phyloP scores from a whole-genome alignment of 2,888 invertebrate genomes.

The Hemithea aestivaria region DNA sequence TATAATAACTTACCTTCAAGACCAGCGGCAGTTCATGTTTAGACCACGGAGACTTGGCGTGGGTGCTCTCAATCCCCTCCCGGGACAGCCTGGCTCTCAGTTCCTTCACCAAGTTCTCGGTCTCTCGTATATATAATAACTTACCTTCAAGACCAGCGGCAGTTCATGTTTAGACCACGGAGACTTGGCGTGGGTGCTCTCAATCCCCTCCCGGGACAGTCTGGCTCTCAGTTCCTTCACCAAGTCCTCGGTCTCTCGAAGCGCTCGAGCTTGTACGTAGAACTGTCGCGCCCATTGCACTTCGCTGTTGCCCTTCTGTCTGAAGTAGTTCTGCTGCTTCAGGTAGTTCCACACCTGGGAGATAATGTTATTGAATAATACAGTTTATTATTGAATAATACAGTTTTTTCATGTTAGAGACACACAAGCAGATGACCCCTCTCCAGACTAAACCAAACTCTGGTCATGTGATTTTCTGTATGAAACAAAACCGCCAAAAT shows the following conservation, averaged over 20 bases:
- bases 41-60: conserved; percentile 55
- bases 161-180: conserved; percentile 58
- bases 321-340: conserved; percentile 79
- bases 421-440: no score
- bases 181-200: conserved; percentile 56
- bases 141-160: conserved; percentile 57
- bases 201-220: conserved; percentile 80
- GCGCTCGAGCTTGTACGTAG: conserved; percentile 84
- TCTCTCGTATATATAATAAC: no score
- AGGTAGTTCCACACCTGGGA: conserved; percentile 86
- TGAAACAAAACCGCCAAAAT: no score
- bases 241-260: conserved; percentile 86
- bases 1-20: conserved; percentile 61
- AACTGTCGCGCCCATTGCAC: conserved; percentile 83
- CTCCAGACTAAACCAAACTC: no score
- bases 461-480: no score
- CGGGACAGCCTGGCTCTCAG: no score
- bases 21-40: conserved; percentile 50
- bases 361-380: no score
- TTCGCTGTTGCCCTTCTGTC: conserved; percentile 62
- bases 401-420: no score
- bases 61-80: conserved; percentile 79
- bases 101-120: no score
- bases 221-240: conserved; percentile 84
- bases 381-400: no score